Evolutionary conservation across 2,888 invertebrate genomes (phyloP).

Genomic region (Arctia plantaginis): DNA sequence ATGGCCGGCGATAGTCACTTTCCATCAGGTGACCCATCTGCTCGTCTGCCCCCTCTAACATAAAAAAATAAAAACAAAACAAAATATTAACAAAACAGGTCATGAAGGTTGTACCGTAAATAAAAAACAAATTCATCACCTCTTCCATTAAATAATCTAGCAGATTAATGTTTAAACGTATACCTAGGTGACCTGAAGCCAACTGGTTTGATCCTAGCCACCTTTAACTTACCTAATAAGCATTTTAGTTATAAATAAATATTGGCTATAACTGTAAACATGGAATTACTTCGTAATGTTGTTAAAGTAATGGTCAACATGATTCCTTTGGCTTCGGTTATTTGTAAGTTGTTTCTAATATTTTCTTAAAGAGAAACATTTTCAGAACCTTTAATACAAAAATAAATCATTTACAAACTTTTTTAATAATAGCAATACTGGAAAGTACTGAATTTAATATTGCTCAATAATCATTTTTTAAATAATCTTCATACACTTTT

Average conservation of each 20-base stretch:
- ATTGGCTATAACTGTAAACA: neutral
- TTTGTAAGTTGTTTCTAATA: too few relatives aligned
- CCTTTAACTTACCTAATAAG: neutral
- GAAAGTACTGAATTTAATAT: too few relatives aligned
- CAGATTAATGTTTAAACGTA: neutral
- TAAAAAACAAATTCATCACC: neutral
- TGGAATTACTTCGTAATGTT: neutral
- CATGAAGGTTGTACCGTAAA: neutral
- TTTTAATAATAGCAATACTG: too few relatives aligned
- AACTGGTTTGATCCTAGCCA: neutral
- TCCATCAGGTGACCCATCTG: too few relatives aligned
- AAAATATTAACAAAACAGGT: neutral
- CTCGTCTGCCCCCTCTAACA: too few relatives aligned
- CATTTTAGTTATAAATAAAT: neutral
- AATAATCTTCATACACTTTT: too few relatives aligned
- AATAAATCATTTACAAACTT: too few relatives aligned
- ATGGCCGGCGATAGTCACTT: too few relatives aligned
- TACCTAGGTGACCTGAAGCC: neutral
- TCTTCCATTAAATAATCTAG: neutral
- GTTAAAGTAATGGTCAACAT: neutral
- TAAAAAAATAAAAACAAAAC: too few relatives aligned
- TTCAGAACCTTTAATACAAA: too few relatives aligned
- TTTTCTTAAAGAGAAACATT: too few relatives aligned
- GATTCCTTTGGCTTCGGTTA: neutral
- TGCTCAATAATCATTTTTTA: too few relatives aligned